Conservation (phyloP, 2,797 vertebrate genomes). For the Acipenser transmontanus region DNA sequence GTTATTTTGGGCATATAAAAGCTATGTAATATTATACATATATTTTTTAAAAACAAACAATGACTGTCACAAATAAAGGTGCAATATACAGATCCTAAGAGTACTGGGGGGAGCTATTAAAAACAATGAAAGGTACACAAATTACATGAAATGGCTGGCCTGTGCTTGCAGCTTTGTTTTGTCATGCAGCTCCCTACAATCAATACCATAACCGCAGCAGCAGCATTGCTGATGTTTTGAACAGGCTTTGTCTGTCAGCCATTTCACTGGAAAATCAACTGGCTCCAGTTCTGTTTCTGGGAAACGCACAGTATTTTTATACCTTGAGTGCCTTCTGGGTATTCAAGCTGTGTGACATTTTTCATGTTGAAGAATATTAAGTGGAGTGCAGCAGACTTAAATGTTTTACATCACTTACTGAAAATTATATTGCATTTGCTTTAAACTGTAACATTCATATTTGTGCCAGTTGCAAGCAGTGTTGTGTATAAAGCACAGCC, state of each 20-base stretch:
- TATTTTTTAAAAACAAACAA: no score
- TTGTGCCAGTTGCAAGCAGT: slow-evolving; percentile 1
- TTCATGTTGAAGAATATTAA: slow-evolving; percentile 5
- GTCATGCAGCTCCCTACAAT: background rate
- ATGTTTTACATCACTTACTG: background rate
- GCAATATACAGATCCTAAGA: background rate
- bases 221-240: background rate
- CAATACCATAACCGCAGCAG: background rate
- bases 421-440: slow-evolving; percentile 3
- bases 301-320: background rate
- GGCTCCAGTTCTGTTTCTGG: background rate
- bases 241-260: background rate
- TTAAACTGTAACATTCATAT: background rate
- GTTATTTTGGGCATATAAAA: no score
- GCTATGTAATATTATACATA: no score
- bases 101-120: slow-evolving; percentile 8
- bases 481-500: slow-evolving; percentile 27
- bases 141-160: background rate
- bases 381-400: slow-evolving; percentile 1
- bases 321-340: background rate
- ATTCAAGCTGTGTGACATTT: slow-evolving; percentile 5
- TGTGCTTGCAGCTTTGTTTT: background rate
- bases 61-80: no score
- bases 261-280: background rate
- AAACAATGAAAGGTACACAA: background rate